phyloP scores from a whole-genome alignment of 1,140 invertebrate genomes.

The Euura saliciscinereae region DNA sequence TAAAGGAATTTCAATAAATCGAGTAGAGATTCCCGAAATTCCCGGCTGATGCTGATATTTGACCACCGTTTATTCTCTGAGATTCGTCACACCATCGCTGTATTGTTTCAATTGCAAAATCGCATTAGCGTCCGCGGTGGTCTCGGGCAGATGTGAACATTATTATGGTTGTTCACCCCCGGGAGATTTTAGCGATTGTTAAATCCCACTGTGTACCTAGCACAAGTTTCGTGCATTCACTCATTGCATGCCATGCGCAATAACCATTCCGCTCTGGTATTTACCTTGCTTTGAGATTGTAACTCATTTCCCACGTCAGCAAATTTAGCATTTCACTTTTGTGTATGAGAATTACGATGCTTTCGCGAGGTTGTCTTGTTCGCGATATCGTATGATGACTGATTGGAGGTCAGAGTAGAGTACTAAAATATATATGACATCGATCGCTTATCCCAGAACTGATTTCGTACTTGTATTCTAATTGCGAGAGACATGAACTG shows the following conservation, averaged over 20 bases:
- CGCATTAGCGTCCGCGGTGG: no score
- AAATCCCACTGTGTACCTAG: not conserved
- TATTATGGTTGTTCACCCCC: no score
- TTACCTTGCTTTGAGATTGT: not conserved
- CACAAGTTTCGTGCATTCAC: not conserved
- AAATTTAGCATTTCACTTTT: not conserved
- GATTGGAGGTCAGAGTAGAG: no score
- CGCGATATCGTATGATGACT: no score
- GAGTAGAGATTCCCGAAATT: not conserved
- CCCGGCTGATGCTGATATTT: not conserved
- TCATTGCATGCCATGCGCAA: not conserved
- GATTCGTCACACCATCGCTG: not conserved
- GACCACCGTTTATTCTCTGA: not conserved
- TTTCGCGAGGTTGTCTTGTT: not conserved
- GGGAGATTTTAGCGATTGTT: no score
- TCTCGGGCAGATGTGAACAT: no score
- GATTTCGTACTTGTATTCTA: no score
- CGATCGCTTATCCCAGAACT: no score
- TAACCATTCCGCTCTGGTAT: not conserved
- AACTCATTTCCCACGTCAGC: not conserved
- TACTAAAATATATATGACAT: no score
- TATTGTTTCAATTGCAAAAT: no score
- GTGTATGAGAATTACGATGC: not conserved
- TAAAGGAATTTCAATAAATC: conserved; percentile 1
- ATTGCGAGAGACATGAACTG: no score